Conservation (phyloP, 1,140 invertebrate species). For the Ceratina japonica region DNA sequence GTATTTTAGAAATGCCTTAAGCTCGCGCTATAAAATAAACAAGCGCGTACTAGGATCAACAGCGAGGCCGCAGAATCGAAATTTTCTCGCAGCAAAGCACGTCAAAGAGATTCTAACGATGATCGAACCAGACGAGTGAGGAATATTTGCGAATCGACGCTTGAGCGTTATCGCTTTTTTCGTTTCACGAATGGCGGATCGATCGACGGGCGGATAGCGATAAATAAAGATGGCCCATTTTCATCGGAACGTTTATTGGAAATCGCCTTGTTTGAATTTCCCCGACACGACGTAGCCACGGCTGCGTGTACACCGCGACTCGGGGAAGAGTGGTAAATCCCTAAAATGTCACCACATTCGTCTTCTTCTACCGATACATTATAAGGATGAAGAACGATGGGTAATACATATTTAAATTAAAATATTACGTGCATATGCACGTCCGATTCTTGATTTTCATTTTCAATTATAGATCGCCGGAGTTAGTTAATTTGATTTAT, state of each 20-base stretch:
- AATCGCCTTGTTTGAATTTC: neutral
- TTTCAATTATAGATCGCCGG: too few species aligned
- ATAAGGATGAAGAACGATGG: neutral
- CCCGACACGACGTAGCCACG: neutral
- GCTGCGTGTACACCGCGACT: neutral
- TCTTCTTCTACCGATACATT: neutral
- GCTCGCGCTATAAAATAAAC: neutral
- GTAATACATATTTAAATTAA: too few species aligned
- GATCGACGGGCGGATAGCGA: neutral
- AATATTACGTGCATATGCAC: too few species aligned
- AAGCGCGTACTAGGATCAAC: slow-evolving; percentile 6
- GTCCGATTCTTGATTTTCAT: too few species aligned
- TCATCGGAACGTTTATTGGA: neutral
- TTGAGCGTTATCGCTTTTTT: slow-evolving; percentile 11
- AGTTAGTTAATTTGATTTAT: too few species aligned
- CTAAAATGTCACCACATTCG: neutral
- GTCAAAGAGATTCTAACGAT: slow-evolving; percentile 2
- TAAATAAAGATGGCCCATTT: neutral
- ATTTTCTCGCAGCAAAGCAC: slow-evolving; percentile 6
- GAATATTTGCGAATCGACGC: slow-evolving; percentile 23
- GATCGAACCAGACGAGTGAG: neutral
- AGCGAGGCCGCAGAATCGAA: neutral
- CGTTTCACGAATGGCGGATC: neutral
- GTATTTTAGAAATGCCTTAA: neutral
- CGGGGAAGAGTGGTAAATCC: neutral